Percentiles rank a stretch among this genome's conserved stretches.
These are phyloP conservation scores for Pagrus major DNA, from an alignment of 2,113 vertebrate species.

Conservation along the genomic window DNA sequence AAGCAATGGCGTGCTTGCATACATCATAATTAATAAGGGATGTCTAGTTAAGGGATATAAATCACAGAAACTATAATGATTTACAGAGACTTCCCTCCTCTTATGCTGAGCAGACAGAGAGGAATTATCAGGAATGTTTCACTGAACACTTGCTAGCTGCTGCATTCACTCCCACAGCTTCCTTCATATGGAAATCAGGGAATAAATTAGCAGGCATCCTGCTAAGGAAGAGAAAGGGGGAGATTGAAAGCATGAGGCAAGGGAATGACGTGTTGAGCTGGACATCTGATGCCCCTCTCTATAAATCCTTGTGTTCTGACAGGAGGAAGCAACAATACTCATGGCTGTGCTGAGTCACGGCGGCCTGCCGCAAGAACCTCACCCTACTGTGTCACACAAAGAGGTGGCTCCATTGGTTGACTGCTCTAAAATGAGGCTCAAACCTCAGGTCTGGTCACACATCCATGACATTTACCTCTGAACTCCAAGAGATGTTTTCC, in stretches of 20 bases:
- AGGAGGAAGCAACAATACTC: constrained; percentile 69
- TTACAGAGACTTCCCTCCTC: constrained; percentile 27
- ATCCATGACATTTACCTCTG: constrained; percentile 33
- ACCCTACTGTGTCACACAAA: constrained; percentile 54
- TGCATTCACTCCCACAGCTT: constrained; percentile 71
- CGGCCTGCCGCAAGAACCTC: constrained; percentile 56
- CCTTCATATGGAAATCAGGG: constrained; percentile 82
- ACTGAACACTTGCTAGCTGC: constrained; percentile 54
- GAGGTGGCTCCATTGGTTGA: constrained; percentile 26
- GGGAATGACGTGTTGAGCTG: constrained; percentile 65
- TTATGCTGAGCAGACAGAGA: constrained; percentile 18
- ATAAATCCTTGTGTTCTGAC: constrained; percentile 65
- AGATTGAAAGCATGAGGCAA: constrained; percentile 72
- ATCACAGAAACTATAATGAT: constrained; percentile 38
- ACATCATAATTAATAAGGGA: constrained; percentile 9
- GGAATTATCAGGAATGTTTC: constrained; percentile 64
- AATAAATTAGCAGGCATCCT: constrained; percentile 72
- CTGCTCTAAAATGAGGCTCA: constrained; percentile 35
- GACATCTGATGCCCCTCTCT: constrained; percentile 69
- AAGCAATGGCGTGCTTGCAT: constrained; percentile 9
- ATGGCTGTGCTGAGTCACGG: constrained; percentile 71
- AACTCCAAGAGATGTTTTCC: constrained; percentile 16
- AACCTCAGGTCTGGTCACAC: constrained; percentile 36
- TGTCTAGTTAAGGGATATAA: constrained; percentile 8
- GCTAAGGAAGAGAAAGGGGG: constrained; percentile 66